Percentiles rank a stretch among this genome's conserved stretches.
Evolutionary conservation across 2,888 invertebrate genomes (phyloP).

Genomic region (Anodontia alba): DNA sequence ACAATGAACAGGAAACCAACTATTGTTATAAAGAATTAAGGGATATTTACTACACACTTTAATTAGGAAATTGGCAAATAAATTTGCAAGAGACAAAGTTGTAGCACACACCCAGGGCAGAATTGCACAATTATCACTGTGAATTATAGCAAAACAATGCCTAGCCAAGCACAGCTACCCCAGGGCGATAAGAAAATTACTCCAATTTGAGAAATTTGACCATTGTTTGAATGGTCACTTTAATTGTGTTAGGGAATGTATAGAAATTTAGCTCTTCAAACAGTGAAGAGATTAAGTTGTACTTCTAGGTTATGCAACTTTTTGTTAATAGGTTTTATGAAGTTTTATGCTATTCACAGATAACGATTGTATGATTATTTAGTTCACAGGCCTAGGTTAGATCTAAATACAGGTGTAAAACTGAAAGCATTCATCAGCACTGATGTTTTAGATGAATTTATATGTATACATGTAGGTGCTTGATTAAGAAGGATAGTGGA

Average conservation of each 20-base stretch:
- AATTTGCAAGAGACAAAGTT: conserved; percentile 54
- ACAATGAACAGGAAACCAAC: conserved; percentile 57
- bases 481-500: background rate
- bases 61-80: conserved; percentile 63
- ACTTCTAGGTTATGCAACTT: conserved; percentile 11
- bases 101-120: conserved; percentile 35
- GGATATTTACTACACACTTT: conserved; percentile 50
- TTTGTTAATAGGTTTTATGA: conserved; percentile 21
- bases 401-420: conserved; percentile 10
- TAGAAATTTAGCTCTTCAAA: conserved; percentile 16
- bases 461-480: conserved; percentile 14
- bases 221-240: conserved; percentile 13
- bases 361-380: conserved; percentile 14
- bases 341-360: background rate
- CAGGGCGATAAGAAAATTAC: conserved; percentile 29
- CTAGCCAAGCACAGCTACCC: conserved; percentile 27
- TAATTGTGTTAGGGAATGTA: conserved; percentile 11
- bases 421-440: conserved; percentile 1
- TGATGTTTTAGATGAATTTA: conserved; percentile 10
- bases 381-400: background rate
- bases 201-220: conserved; percentile 20
- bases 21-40: conserved; percentile 40
- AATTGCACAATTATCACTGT: conserved; percentile 40
- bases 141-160: conserved; percentile 56
- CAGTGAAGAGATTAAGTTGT: conserved; percentile 14